A percentile compares a stretch with the other conserved stretches of the same genome.
Evolutionary conservation across 2,888 invertebrate species (phyloP).

Genomic region (Glyphotaelius pellucidus): DNA sequence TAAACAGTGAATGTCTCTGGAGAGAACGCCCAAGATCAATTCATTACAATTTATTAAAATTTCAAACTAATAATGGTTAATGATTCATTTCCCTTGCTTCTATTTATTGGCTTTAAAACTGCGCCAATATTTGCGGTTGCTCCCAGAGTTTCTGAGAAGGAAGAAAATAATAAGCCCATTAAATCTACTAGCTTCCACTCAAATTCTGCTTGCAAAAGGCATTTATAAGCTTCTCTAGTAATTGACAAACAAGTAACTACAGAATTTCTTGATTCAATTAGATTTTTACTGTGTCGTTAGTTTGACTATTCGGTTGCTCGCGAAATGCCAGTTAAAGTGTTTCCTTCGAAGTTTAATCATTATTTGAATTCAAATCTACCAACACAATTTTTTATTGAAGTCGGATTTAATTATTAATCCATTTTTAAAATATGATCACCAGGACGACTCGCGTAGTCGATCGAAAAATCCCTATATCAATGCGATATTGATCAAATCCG

Average conservation of each 20-base stretch:
- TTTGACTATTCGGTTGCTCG: not conserved
- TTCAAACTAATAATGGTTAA: too few species aligned
- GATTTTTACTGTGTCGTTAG: not conserved
- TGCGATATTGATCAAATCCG: too few species aligned
- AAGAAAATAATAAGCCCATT: not conserved
- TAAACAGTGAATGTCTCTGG: too few species aligned
- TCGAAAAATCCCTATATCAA: too few species aligned
- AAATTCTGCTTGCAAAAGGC: not conserved
- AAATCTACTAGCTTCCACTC: not conserved
- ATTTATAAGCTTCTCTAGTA: not conserved
- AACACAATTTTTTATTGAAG: not conserved
- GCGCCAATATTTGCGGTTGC: not conserved
- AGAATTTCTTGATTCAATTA: not conserved
- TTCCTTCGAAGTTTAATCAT: not conserved
- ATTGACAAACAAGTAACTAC: not conserved
- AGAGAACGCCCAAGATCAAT: too few species aligned
- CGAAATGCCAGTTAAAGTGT: not conserved
- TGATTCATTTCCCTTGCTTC: too few species aligned
- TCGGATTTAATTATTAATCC: not conserved
- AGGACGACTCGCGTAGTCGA: too few species aligned
- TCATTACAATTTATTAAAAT: too few species aligned
- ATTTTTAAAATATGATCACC: not conserved
- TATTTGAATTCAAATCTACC: not conserved
- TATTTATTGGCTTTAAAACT: too few species aligned
- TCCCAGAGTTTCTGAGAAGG: not conserved